Base-by-base conservation (phyloP, 2,797 vertebrate species). In the Diplodus sargus region DNA sequence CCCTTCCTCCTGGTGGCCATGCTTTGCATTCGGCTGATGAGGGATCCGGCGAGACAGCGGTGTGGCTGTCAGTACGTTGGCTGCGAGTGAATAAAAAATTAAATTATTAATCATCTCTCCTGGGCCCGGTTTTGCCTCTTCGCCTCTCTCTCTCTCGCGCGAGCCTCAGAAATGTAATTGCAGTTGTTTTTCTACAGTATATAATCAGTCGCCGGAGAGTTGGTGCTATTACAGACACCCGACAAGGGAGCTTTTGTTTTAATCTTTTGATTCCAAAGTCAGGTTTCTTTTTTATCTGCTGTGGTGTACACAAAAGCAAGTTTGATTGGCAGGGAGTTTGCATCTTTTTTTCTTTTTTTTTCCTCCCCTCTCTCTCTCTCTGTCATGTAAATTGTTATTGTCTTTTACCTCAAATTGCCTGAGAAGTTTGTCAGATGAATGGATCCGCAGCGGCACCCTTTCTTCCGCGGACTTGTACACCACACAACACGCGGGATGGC, bases 401-500 rank as follows among this genome's bases (percentile, higher is more conserved):
- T 94, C 91, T 93, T 93, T 94, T 93, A 94, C 90, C 90, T 93
- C 91, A 84, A 84, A 94, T 92, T 93, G 90, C 92, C 84, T 74
- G 86, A 87, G 91, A 94, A 92, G 91, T 92, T 93, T 95, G 93
- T 93, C 93, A 94, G 92, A 94, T 93, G 91, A 94, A 93, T 93
- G 84, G 89, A 90, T 92, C 83, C 56, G 62, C 86, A 82, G 57
- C 74, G 23, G 79, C 79, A 49, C 54, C 70, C 86, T 81, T 87
- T 91, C 74, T 88, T 93, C 78, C 84, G 69, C 81, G 85, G 79
- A 91, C 86, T 85, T 81, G 75, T 75, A 81, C 42, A 66, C 78
- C 79, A 77, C 74, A 81, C 75, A 87, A 79, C 67, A 65, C 9
- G 77, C 86, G 70, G 11, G 74, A 58, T 30, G 86, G 84, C 82